Percentiles rank a stretch among this genome's conserved stretches.
Conservation (phyloP, 2,113 vertebrate species). For the Cinclus mexicanus region DNA sequence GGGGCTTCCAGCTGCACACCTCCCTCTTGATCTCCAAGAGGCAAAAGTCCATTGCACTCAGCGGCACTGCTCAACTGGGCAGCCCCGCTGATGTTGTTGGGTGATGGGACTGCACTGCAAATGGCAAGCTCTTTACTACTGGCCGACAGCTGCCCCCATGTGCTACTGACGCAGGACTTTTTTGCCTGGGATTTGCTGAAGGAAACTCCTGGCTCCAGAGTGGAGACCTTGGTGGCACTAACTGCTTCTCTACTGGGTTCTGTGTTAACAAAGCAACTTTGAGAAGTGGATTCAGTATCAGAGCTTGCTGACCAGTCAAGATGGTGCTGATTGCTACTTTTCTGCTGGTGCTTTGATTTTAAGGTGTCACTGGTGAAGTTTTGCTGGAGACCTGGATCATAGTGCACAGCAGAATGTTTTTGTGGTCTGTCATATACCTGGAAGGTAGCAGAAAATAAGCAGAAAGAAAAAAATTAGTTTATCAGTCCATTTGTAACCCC, state of each 20-base stretch:
- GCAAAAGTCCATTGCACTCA: conserved; percentile 72
- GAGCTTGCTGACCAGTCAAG: conserved; percentile 84
- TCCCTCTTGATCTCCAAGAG: conserved; percentile 80
- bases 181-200: conserved; percentile 83
- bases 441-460: conserved; percentile 17
- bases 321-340: conserved; percentile 83
- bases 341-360: conserved; percentile 93
- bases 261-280: conserved; percentile 78
- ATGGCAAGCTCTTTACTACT: conserved; percentile 67
- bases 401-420: conserved; percentile 83
- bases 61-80: conserved; percentile 49
- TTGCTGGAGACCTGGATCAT: conserved; percentile 82
- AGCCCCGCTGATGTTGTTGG: conserved; percentile 38
- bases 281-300: conserved; percentile 74
- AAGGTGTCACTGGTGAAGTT: conserved; percentile 89
- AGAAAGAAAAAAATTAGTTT: not conserved
- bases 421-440: conserved; percentile 90
- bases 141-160: conserved; percentile 75
- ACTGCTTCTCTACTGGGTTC: conserved; percentile 81
- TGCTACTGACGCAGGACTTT: conserved; percentile 73
- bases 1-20: conserved; percentile 80
- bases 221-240: conserved; percentile 76
- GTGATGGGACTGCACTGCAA: conserved; percentile 63
- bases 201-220: conserved; percentile 75
- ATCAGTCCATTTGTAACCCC: not conserved